These are phyloP conservation scores for Morelia viridis DNA, from an alignment of 2,797 vertebrate species.

Conservation along the genomic window DNA sequence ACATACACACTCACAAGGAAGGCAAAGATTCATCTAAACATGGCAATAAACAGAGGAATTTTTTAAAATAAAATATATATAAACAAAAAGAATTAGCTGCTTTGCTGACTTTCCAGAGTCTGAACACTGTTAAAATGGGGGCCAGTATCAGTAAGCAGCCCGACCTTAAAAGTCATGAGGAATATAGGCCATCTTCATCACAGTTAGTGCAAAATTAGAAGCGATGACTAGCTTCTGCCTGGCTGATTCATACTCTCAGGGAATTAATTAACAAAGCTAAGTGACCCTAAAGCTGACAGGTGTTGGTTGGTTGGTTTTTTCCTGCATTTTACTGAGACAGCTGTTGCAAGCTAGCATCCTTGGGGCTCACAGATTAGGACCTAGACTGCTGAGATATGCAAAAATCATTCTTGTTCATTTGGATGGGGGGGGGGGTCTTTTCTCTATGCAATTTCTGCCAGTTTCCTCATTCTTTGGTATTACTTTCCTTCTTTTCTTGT, in stretches of 20 bases:
- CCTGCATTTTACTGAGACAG: conserved; percentile 15
- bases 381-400: background rate
- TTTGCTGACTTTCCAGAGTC: background rate
- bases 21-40: background rate
- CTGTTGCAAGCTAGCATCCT: conserved; percentile 6
- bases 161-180: background rate
- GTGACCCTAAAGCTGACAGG: conserved; percentile 33
- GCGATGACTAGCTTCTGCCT: conserved; percentile 32
- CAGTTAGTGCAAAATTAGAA: conserved; percentile 49
- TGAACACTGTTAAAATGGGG: background rate
- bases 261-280: conserved; percentile 48
- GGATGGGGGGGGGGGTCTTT: background rate
- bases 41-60: background rate
- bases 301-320: background rate
- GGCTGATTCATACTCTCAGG: conserved; percentile 40
- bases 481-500: background rate
- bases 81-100: background rate
- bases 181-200: conserved; percentile 9
- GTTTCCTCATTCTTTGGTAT: background rate
- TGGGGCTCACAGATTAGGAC: conserved; percentile 12
- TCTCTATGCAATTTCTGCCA: background rate
- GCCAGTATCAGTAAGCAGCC: background rate
- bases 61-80: too few relatives aligned
- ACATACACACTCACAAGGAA: background rate
- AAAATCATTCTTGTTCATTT: background rate